Evolutionary conservation across 2,888 invertebrate species (phyloP).

Genomic region (Dynastes hyllus): DNA sequence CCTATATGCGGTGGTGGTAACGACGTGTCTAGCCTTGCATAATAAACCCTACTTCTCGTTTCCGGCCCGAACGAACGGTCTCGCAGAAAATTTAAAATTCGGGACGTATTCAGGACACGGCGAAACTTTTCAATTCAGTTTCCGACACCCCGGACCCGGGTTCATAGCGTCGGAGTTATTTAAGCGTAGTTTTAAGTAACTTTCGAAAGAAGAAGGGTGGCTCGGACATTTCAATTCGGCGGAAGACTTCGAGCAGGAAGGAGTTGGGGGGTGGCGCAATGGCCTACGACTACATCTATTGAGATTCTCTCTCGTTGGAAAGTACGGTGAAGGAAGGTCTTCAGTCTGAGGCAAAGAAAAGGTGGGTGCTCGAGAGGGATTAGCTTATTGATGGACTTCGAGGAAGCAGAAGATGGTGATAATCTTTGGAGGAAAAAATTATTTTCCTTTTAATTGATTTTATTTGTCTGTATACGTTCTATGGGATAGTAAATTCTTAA

Average conservation of each 20-base stretch:
- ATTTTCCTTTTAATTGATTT: too few species aligned
- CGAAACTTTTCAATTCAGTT: constrained; percentile 27
- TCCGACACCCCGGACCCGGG: constrained; percentile 3
- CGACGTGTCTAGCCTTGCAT: neutral
- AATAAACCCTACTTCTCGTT: neutral
- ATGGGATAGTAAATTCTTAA: too few species aligned
- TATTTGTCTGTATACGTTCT: too few species aligned
- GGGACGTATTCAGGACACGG: neutral
- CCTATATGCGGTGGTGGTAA: neutral
- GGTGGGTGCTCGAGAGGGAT: too few species aligned
- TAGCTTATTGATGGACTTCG: too few species aligned
- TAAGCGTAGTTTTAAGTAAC: constrained; percentile 19
- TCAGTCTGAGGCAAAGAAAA: too few species aligned
- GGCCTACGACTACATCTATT: too few species aligned
- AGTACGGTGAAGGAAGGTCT: too few species aligned
- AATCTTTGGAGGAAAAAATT: too few species aligned
- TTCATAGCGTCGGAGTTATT: constrained; percentile 6
- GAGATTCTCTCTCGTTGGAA: too few species aligned
- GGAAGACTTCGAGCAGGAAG: neutral
- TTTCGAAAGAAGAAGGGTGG: neutral
- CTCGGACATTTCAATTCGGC: constrained; percentile 13
- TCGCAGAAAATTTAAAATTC: constrained; percentile 20
- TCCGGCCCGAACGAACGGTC: neutral
- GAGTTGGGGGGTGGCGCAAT: neutral
- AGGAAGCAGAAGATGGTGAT: too few species aligned